Evolutionary conservation across 2,797 vertebrate genomes (phyloP), one percentile per base, ranked within the genome.

Genomic region (Pyrocephalus nanus): DNA sequence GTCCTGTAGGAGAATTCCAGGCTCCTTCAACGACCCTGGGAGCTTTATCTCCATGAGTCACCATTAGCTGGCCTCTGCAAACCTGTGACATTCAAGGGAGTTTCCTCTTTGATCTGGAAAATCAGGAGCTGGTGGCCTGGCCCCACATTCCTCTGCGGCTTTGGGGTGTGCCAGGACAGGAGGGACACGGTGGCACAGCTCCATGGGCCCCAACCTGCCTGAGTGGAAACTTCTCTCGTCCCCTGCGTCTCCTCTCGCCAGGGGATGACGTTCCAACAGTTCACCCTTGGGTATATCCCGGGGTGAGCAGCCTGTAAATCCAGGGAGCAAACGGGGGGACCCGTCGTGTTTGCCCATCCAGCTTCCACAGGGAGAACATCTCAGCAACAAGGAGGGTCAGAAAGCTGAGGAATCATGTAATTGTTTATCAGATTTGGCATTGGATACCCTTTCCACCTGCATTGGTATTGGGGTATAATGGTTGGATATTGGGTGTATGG

Each of bases 41-140:
- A 92, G 21, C 25, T 48, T 95, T 85, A 92, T 91, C 96, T 94
- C 62, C 0, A 0, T 91, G 90, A 96, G 79, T 92, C 90, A 93
- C 83, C 22, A 5, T 12, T 42, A 67, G 15, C 45, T 82, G 71
- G 64, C 86, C 64, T 72, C 50, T 78, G 58, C 45, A 75, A 84
- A 88, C 47, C 79, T 38, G 4, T 15, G 90, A 84, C 55, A 50
- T 19, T 34, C 47, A n/a, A 88, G 50, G 78, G 72, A 60, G 88
- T 95, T 96, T 66, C 87, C 66, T 38, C 48, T 82, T 61, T 76
- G 89, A 88, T 51, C 29, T 58, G 60, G 19, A 51, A 83, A 80
- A 45, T 14, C 1, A 4, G 48, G 50, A 65, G 55, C 57, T 32
- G 70, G 50, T 74, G 42, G 38, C 77, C 55, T 13, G 3, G 62